Percentiles rank a stretch among this genome's conserved stretches.
phyloP scores from a whole-genome alignment of 2,113 vertebrate species.

The human region GRCh38 chr4:14896501-14897000 shows the following conservation, averaged over 20 bases:
- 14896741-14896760: not conserved
- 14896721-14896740: not conserved
- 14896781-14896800: not conserved
- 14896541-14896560: conserved; percentile 27
- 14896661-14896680: too few species aligned
- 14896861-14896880: not conserved
- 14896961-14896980: not conserved
- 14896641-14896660: not conserved
- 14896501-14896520: not conserved
- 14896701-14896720: not conserved
- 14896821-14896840: not conserved
- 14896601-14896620: not conserved
- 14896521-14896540: conserved; percentile 26
- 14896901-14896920: not conserved
- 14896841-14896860: not conserved
- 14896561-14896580: conserved; percentile 22
- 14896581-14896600: not conserved
- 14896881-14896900: not conserved
- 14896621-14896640: not conserved
- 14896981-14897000: not conserved
- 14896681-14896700: not conserved
- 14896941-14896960: not conserved
- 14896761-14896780: not conserved
- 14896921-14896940: not conserved
- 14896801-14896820: rapidly evolving